Evolutionary conservation across 2,797 vertebrate genomes (phyloP), one percentile per base, ranked within the genome.

Genomic region (Pelochelys cantorii): DNA sequence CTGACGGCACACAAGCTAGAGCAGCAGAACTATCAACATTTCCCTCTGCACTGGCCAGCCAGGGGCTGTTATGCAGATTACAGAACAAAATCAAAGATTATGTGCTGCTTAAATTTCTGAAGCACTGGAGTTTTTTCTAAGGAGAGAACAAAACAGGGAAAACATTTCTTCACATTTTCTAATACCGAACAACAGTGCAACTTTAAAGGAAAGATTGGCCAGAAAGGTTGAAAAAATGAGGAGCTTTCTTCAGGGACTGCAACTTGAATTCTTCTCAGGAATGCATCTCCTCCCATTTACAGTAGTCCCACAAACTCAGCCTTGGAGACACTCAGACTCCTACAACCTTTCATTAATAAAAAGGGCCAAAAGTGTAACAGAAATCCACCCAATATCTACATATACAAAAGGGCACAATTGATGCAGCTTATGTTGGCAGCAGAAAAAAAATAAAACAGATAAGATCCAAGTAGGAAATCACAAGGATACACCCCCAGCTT

Each of bases 401-500:
- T 1, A 57, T 5, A 81, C 8, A 89, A 59, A 31, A 81, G 48
- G 25, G 62, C 92, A 78, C 85, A 84, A 62, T n/a, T 34, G 37
- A 37, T 15, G 80, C 25, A 80, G 83, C 68, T 91, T 91, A 54
- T 15, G 17, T 6, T 83, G 74, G 82, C 81, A 94, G 79, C 54
- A 62, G 13, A 15, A 31, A 13, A 29, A 62, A 13, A 62, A 60
- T 12, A 7, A 15, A 31, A 31, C 29, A 31, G 27, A 62, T 62
- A 62, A 29, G 60, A 62, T 1, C 1, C 29, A 4, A 60, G 12
- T 10, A 68, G 55, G 94, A 85, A 54, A 94, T 71, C 42, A 34
- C n/a, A 90, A 92, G 42, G 48, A 95, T 54, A 81, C 65, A 83
- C 23, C 27, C 81, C 74, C 88, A 95, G 22, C 29, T 84, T 84